Evolutionary conservation across 2,888 invertebrate species (phyloP).

Genomic region (Caenorhabditis angaria): DNA sequence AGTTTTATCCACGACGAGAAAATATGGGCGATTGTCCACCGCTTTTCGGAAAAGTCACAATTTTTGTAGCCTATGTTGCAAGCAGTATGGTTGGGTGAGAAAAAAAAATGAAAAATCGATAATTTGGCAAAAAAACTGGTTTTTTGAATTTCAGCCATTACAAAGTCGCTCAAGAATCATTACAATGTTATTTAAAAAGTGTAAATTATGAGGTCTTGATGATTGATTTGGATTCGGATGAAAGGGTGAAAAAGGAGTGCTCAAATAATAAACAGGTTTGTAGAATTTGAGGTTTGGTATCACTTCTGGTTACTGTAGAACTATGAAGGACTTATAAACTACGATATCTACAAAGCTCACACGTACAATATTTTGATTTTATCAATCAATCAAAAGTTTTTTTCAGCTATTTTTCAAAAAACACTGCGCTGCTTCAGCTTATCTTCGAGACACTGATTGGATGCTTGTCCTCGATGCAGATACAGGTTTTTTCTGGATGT

Average conservation of each 20-base stretch:
- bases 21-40: conserved; percentile 58
- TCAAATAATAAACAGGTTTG: conserved; percentile 57
- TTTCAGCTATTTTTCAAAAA: conserved; percentile 69
- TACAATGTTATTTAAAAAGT: conserved; percentile 65
- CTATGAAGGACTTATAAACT: neutral
- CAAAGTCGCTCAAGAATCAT: conserved; percentile 62
- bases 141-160: conserved; percentile 56
- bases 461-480: conserved; percentile 71
- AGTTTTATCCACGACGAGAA: conserved; percentile 32
- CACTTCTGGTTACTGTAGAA: neutral
- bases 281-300: neutral
- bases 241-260: conserved; percentile 52
- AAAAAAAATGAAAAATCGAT: conserved; percentile 9
- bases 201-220: conserved; percentile 63
- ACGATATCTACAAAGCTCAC: neutral
- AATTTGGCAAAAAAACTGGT: neutral
- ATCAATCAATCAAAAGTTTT: neutral
- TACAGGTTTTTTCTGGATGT: conserved; percentile 41
- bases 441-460: conserved; percentile 70
- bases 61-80: conserved; percentile 58
- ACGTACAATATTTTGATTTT: neutral
- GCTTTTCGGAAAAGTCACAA: conserved; percentile 53
- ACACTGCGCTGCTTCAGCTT: conserved; percentile 69
- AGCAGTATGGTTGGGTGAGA: conserved; percentile 18
- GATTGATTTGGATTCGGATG: conserved; percentile 65